These are phyloP conservation scores for Pseudoatta argentina DNA, from an alignment of 1,140 invertebrate genomes.

Conservation along the genomic window DNA sequence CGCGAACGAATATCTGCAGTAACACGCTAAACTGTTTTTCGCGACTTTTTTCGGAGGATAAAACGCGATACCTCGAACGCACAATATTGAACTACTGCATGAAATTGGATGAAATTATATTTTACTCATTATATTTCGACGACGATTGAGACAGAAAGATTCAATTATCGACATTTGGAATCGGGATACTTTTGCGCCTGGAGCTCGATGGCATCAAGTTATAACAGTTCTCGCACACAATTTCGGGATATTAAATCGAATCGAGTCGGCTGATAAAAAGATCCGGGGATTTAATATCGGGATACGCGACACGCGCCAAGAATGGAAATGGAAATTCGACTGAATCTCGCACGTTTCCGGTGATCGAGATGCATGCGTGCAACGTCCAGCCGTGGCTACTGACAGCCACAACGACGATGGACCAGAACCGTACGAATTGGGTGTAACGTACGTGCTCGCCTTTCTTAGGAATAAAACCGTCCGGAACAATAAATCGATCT, in stretches of 20 bases:
- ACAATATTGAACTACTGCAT: neutral
- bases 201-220: conserved; percentile 3
- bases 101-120: conserved; percentile 17
- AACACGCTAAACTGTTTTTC: neutral
- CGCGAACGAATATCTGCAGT: neutral
- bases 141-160: neutral
- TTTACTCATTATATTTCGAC: conserved; percentile 23
- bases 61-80: conserved; percentile 2
- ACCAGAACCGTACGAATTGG: neutral
- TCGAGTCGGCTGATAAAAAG: conserved; percentile 11
- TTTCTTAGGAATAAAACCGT: conserved; percentile 43
- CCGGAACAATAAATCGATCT: conserved; percentile 62
- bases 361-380: neutral
- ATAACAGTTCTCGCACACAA: neutral
- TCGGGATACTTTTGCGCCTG: neutral
- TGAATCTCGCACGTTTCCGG: too few species aligned
- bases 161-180: conserved; percentile 6
- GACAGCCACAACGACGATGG: neutral
- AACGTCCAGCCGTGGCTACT: neutral
- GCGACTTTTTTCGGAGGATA: neutral
- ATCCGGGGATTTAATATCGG: conserved; percentile 12
- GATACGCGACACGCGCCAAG: neutral
- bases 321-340: neutral
- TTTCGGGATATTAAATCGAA: conserved; percentile 13
- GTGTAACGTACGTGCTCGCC: conserved; percentile 13